Percentiles rank a stretch among this genome's conserved stretches.
These are phyloP conservation scores for Antechinus stuartii DNA, from an alignment of 2,113 vertebrate genomes.

Conservation along the genomic window DNA sequence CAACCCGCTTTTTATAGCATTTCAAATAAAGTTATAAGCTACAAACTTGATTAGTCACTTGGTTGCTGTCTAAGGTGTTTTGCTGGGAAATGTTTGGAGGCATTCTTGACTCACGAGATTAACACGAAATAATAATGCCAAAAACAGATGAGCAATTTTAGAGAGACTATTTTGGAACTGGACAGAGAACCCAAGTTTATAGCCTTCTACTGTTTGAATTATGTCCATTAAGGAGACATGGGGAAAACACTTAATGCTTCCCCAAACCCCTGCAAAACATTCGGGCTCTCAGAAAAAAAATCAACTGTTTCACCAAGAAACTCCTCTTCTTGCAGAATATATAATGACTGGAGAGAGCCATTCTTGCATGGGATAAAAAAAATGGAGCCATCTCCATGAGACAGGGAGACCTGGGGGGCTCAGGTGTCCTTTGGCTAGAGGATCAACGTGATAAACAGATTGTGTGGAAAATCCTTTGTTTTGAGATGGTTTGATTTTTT, in stretches of 20 bases:
- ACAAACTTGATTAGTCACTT: not conserved
- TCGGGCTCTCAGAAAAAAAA: constrained; percentile 39
- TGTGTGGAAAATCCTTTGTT: constrained; percentile 50
- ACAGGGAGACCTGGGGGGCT: not conserved
- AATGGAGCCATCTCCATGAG: not conserved
- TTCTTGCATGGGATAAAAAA: constrained; percentile 5
- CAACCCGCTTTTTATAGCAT: constrained; percentile 1
- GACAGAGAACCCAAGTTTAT: constrained; percentile 22
- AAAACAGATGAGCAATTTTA: constrained; percentile 11
- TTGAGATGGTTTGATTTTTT: constrained; percentile 44
- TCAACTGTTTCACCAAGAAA: constrained; percentile 44
- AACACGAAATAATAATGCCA: constrained; percentile 31
- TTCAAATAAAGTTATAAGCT: constrained; percentile 27
- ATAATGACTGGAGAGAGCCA: not conserved
- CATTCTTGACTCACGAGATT: constrained; percentile 30
- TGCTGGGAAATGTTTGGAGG: constrained; percentile 4
- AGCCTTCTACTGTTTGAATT: constrained; percentile 56
- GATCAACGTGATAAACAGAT: constrained; percentile 17
- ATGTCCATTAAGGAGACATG: constrained; percentile 54
- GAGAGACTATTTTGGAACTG: constrained; percentile 52
- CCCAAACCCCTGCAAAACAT: constrained; percentile 26
- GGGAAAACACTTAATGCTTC: constrained; percentile 49
- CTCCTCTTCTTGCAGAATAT: constrained; percentile 38
- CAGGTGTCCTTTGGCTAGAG: constrained; percentile 21
- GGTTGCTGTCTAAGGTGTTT: constrained; percentile 15